Evolutionary conservation across 1,140 invertebrate species (phyloP), one percentile per base, ranked within the genome.

Genomic region (Popillia japonica): DNA sequence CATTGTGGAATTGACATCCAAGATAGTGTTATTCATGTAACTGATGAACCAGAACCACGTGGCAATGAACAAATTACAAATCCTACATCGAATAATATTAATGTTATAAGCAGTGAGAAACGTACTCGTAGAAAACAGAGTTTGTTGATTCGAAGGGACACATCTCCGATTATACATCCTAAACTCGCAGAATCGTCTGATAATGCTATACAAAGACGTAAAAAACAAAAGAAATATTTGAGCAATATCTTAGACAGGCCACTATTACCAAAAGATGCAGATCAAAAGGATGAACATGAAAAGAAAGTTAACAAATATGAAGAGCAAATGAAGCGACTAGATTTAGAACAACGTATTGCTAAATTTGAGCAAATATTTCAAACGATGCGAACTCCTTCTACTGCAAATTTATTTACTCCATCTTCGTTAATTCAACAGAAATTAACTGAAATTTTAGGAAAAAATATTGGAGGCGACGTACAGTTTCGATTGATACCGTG

Each of bases 401-500:
- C 41, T 14, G 72, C 72, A 41, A 44, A 74, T 44, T 40, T 20
- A 14, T 74, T 74, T 40, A 74, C 72, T 9, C 75, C 75, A 23
- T 76, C 75, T 22, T 42, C 75, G 9, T 17, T 48, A 27, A 59
- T 76, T 17, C 75, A 44, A 27, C 20, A 78, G 20, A 75, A 79
- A 27, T 77, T 80, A 22, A 42, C 75, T 8, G 41, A 77, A 27
- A 78, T 81, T 40, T 72, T 81, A 64, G 78, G 75, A 8, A 72
- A 78, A 11, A 72, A 78, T 20, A n/a, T 17, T 3, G 64, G 48
- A 6, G 11, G 20, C 3, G 44, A 42, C 27, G 79, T 44, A 40
- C 34, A 80, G 68, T 80, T 80, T 64, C 40, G 78, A 64, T 22
- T 80, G n/a, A 42, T 81, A 14, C 40, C 75, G 3, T 81, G 80